Percentiles rank a stretch among this genome's conserved stretches.
These are phyloP conservation scores for Rousettus leschenaultii DNA, from an alignment of 2,113 vertebrate species.

Conservation along the genomic window DNA sequence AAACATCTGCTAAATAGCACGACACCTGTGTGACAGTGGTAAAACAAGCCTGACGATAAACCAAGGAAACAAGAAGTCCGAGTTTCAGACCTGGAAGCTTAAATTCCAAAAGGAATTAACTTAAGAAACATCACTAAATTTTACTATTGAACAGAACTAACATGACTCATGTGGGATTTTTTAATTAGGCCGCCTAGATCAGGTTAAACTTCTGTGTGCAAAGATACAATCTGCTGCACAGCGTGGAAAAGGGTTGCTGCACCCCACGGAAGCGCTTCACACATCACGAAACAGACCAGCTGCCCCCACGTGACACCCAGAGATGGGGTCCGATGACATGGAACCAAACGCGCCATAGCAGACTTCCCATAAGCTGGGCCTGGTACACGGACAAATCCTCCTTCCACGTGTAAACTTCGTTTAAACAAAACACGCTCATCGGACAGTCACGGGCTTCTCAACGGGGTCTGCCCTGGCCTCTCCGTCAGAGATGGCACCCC, in stretches of 20 bases:
- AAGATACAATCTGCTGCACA: not conserved
- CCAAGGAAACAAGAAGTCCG: not conserved
- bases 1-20: not conserved
- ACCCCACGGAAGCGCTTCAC: not conserved
- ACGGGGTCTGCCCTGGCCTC: rapidly evolving
- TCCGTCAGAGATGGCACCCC: not conserved
- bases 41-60: not conserved
- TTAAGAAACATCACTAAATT: not conserved
- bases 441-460: not conserved
- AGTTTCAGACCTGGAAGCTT: not conserved
- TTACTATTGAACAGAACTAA: not conserved
- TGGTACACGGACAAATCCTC: not conserved
- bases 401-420: not conserved
- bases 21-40: not conserved
- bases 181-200: not conserved
- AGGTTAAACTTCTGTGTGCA: not conserved
- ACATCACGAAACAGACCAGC: not conserved
- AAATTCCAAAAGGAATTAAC: not conserved
- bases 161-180: not conserved
- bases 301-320: rapidly evolving
- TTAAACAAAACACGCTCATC: not conserved
- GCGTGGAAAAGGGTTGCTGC: not conserved
- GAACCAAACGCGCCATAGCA: not conserved
- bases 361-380: not conserved
- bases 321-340: not conserved